These are phyloP conservation scores for Nycticryphes semicollaris DNA, from an alignment of 2,113 vertebrate genomes.

Conservation along the genomic window DNA sequence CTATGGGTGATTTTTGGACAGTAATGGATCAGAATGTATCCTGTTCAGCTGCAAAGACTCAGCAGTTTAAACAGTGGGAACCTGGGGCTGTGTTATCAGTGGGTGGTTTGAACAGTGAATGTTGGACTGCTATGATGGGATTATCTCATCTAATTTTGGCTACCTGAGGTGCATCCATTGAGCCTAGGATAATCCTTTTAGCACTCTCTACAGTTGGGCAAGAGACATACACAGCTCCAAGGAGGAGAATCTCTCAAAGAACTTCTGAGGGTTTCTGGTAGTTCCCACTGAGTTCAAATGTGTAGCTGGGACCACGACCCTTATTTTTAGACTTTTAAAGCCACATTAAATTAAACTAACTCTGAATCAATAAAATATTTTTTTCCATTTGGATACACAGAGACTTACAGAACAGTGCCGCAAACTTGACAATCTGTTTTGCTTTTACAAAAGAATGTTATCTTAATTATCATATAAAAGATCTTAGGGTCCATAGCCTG, in stretches of 20 bases:
- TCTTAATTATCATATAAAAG: not conserved
- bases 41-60: not conserved
- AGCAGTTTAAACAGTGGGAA: not conserved
- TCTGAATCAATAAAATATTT: not conserved
- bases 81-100: not conserved
- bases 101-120: not conserved
- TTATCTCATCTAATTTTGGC: not conserved
- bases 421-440: not conserved
- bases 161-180: not conserved
- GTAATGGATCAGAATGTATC: not conserved
- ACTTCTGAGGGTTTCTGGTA: not conserved
- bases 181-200: not conserved
- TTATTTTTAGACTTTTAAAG: not conserved
- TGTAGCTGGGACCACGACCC: not conserved
- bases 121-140: not conserved
- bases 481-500: not conserved
- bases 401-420: not conserved
- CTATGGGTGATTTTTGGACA: not conserved
- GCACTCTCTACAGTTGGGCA: not conserved
- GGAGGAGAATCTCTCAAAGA: not conserved
- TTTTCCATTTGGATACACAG: not conserved
- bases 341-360: not conserved
- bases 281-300: not conserved
- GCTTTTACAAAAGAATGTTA: not conserved
- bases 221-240: not conserved